Evolutionary conservation across 2,113 vertebrate genomes (phyloP), one percentile per base, ranked within the genome.

Genomic region (Alligator mississippiensis): DNA sequence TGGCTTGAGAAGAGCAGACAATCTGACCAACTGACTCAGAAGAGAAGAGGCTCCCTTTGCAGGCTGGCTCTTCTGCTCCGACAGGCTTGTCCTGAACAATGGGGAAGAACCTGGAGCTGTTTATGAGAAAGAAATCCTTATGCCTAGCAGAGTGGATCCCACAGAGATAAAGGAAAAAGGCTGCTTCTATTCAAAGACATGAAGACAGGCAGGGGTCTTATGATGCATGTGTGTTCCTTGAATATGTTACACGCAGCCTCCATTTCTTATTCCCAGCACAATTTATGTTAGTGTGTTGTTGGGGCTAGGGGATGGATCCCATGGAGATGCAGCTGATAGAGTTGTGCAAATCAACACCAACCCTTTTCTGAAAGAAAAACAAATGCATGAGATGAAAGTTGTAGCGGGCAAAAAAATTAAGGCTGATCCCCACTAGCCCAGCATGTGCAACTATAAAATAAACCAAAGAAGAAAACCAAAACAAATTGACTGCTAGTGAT

Each of bases 381-480:
- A 88, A 68, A 11, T 28, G 91, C 75, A 66, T 89, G 76, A 85
- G 72, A 88, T 96, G 90, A 92, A 74, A 95, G 91, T 90, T 94
- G 58, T 18, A 93, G 76, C 57, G 84, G 38, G 55, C 63, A 92
- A 92, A 21, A 1, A 86, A 93, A 54, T 64, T 68, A 88, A 95
- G 94, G 92, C 57, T 0, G 6, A 85, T 94, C 91, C 91, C 87
- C 95, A 95, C 87, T 94, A 94, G 96, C 95, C 92, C 77, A 14
- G 94, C 86, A 90, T 89, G 55, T 89, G 22, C 81, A 97, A 89
- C 38, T 93, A 34, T 84, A 92, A 95, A 95, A 92, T 82, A 93
- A 96, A 96, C 80, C 81, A 88, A 93, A 91, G 68, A n/a, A 91
- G 70, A 94, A 96, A 96, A 92, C 57, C 72, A 95, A 96, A 96